Conservation (phyloP, 2,113 vertebrate species). For the Psammodynastes pulverulentus region DNA sequence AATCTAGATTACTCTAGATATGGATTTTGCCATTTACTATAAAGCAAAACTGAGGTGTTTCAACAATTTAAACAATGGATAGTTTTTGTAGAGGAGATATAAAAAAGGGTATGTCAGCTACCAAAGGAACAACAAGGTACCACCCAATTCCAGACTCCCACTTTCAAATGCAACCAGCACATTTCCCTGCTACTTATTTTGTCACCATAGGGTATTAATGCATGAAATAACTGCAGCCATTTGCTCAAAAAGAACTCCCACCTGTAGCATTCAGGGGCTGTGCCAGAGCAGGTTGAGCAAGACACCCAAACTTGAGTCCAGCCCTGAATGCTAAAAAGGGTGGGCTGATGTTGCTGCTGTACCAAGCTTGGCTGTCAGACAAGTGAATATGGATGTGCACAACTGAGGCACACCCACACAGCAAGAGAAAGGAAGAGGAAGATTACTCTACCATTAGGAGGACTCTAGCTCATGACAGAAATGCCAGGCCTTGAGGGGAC, state of each 20-base stretch:
- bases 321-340: background rate
- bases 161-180: background rate
- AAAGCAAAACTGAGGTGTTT: background rate
- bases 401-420: constrained; percentile 20
- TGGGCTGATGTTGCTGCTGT: background rate
- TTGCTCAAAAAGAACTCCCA: background rate
- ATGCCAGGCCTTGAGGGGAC: background rate
- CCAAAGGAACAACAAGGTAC: background rate
- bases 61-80: background rate
- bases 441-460: background rate
- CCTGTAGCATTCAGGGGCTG: constrained; percentile 6
- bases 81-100: background rate
- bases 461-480: background rate
- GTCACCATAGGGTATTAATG: background rate
- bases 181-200: background rate
- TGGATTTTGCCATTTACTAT: background rate
- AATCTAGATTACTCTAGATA: background rate
- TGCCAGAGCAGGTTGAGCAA: background rate
- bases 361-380: background rate
- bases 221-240: background rate
- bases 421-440: background rate
- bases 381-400: background rate
- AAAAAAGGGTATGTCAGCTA: background rate
- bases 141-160: background rate
- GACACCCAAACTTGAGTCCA: background rate